Conservation (phyloP, 92 coral and sea anemone genomes). For the Epizoanthus stellaris region DNA sequence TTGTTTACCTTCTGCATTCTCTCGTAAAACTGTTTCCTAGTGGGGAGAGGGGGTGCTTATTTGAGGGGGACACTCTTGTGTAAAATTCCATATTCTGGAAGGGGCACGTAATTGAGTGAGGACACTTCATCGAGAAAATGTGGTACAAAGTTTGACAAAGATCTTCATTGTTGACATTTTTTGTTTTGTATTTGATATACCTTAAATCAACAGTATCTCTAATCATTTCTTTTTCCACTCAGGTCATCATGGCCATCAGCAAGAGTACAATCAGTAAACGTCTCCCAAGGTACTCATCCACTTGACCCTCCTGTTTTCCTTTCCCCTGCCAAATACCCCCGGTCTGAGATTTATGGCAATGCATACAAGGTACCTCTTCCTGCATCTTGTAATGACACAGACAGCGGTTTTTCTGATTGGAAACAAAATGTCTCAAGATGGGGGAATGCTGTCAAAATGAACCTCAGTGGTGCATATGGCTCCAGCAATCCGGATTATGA, state of each 20-base stretch:
- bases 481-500: neutral
- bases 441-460: constrained; percentile 59
- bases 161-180: neutral
- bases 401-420: constrained; percentile 90
- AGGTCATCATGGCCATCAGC: constrained; percentile 82
- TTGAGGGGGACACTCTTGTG: no score
- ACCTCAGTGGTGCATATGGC: constrained; percentile 5
- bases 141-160: no score
- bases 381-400: constrained; percentile 47
- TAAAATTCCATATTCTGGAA: no score
- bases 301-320: constrained; percentile 71
- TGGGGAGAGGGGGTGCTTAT: no score
- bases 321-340: constrained; percentile 61
- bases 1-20: no score
- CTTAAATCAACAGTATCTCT: neutral
- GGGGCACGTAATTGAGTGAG: no score
- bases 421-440: constrained; percentile 59
- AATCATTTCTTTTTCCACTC: neutral
- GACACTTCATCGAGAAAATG: no score
- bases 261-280: constrained; percentile 40
- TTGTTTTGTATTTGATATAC: neutral
- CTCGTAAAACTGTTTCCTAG: no score
- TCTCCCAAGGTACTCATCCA: constrained; percentile 59
- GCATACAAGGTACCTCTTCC: constrained; percentile 39
- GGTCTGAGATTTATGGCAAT: constrained; percentile 6